Conservation (phyloP, 2,888 invertebrate genomes). For the Lasioglossum malachurum region DNA sequence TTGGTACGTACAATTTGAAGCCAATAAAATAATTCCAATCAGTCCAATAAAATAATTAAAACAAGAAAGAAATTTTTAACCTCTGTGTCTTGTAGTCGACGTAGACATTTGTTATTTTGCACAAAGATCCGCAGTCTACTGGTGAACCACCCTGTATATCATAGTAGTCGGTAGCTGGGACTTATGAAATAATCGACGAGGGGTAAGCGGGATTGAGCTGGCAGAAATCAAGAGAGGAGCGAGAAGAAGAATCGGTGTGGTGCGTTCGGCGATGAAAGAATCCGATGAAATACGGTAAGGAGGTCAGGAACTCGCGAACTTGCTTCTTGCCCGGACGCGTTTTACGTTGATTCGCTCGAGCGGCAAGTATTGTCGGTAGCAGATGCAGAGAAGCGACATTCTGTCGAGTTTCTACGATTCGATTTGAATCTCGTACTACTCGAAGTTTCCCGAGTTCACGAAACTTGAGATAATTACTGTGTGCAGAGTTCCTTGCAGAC, state of each 20-base stretch:
- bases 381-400: constrained; percentile 63
- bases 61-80: no score
- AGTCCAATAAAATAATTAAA: no score
- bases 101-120: no score
- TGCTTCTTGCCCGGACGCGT: constrained; percentile 56
- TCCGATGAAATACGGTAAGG: constrained; percentile 64
- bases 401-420: constrained; percentile 64
- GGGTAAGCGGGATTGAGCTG: not conserved
- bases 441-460: constrained; percentile 58
- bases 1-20: no score
- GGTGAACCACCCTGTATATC: no score
- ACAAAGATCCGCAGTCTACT: no score
- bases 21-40: no score
- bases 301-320: constrained; percentile 66
- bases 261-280: constrained; percentile 39
- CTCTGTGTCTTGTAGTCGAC: no score
- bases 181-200: not conserved
- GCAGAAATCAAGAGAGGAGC: not conserved
- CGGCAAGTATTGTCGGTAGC: constrained; percentile 66
- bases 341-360: constrained; percentile 65
- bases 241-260: not conserved
- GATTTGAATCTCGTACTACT: constrained; percentile 65
- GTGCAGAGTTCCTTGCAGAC: constrained; percentile 15
- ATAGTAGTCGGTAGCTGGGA: not conserved
- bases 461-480: constrained; percentile 52